These are phyloP conservation scores for Stenopsyche tienmushanensis DNA, from an alignment of 1,140 invertebrate genomes.

Conservation along the genomic window DNA sequence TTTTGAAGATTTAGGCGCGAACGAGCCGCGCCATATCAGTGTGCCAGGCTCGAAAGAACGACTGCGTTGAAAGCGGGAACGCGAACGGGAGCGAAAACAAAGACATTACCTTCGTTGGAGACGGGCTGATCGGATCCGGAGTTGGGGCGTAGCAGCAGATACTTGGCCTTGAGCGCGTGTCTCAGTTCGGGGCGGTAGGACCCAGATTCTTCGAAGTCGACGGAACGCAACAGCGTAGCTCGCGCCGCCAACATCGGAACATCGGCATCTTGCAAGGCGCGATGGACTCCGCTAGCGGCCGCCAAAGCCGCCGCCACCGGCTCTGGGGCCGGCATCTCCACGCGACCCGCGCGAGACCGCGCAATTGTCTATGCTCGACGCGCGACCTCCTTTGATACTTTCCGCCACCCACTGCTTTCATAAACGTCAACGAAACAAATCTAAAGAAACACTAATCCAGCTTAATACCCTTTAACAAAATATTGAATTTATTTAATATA, in stretches of 20 bases:
- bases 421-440: not conserved
- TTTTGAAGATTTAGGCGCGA: too few relatives aligned
- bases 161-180: constrained; percentile 7
- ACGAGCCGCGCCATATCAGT: too few relatives aligned
- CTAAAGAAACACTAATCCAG: not conserved
- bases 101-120: too few relatives aligned
- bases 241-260: not conserved
- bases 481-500: not conserved
- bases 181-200: not conserved
- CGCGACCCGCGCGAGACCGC: not conserved
- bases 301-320: not conserved
- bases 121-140: not conserved
- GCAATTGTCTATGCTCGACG: not conserved
- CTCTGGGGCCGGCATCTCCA: not conserved
- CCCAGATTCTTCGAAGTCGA: constrained; percentile 15
- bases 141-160: not conserved
- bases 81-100: too few relatives aligned
- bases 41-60: too few relatives aligned
- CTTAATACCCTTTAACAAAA: not conserved
- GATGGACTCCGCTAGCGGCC: constrained; percentile 33
- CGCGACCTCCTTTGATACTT: not conserved
- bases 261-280: not conserved
- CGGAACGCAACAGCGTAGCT: not conserved
- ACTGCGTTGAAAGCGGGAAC: not conserved
- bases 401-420: not conserved